Conservation (phyloP, 2,888 invertebrate genomes). For the Phania funesta region DNA sequence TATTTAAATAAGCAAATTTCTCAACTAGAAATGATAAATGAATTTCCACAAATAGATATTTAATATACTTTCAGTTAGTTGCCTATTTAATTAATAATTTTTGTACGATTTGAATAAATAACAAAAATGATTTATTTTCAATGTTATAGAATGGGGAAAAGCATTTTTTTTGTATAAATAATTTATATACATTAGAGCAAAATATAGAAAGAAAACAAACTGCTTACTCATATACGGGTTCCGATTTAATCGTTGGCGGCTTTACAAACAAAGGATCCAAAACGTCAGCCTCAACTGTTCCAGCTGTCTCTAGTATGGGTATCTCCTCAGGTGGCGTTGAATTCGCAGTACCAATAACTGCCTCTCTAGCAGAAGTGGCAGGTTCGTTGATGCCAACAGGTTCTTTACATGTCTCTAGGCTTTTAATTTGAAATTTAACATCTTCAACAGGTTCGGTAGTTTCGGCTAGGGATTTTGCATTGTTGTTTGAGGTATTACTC, state of each 20-base stretch:
- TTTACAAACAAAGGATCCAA: slow-evolving; percentile 50
- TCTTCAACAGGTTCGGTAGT: not conserved
- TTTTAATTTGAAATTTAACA: not conserved
- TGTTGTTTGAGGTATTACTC: not conserved
- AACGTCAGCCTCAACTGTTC: slow-evolving; percentile 49
- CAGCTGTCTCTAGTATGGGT: slow-evolving; percentile 53
- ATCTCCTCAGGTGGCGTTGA: not conserved
- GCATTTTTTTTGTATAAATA: not conserved
- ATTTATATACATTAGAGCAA: not conserved
- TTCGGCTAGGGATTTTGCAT: not conserved
- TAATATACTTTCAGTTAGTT: too few species aligned
- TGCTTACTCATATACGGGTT: slow-evolving; percentile 38
- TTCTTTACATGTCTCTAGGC: not conserved
- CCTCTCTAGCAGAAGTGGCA: not conserved
- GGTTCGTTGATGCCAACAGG: not conserved
- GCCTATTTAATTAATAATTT: too few species aligned
- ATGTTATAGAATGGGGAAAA: too few species aligned
- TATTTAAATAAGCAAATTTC: too few species aligned
- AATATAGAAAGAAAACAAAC: not conserved
- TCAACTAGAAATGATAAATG: too few species aligned
- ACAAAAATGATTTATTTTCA: too few species aligned
- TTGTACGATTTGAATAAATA: too few species aligned
- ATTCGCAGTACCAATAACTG: not conserved
- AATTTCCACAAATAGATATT: too few species aligned
- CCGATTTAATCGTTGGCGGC: slow-evolving; percentile 25